phyloP scores from a whole-genome alignment of 2,113 vertebrate species.

The Platichthys stellatus region DNA sequence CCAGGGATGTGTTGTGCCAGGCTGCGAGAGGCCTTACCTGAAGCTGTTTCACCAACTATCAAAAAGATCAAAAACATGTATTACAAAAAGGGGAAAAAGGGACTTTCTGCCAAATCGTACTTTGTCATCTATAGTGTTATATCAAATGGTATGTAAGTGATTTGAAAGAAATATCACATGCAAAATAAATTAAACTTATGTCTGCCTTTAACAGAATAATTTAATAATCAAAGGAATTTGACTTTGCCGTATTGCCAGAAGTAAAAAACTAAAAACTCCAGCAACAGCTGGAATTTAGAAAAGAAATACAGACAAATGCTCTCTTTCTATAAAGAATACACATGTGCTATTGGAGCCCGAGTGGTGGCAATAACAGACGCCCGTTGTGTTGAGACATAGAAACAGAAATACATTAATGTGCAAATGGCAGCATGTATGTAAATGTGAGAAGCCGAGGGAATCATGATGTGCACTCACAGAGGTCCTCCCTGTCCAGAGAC shows the following conservation, averaged over 20 bases:
- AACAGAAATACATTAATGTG: neutral
- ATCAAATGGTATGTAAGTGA: no score
- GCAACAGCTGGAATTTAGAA: no score
- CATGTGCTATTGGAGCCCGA: neutral
- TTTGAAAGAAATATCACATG: no score
- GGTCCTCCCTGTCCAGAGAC: slow-evolving; percentile 95
- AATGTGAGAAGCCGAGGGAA: neutral
- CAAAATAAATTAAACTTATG: no score
- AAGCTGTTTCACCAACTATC: slow-evolving; percentile 91
- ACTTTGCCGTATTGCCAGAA: no score
- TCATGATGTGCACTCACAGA: slow-evolving; percentile 88
- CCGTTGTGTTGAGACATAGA: neutral
- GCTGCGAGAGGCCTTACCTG: slow-evolving; percentile 94
- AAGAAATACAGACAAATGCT: neutral
- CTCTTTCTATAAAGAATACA: neutral
- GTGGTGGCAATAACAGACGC: neutral
- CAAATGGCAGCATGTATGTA: neutral
- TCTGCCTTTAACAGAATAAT: no score
- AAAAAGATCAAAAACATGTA: neutral
- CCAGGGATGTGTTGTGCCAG: slow-evolving; percentile 98
- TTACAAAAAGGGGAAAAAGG: no score
- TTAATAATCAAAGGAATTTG: no score
- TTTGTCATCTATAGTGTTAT: no score
- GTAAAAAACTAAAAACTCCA: no score
- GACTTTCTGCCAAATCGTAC: no score